Conservation (phyloP, 2,888 invertebrate species). For the Conops quadrifasciatus region DNA sequence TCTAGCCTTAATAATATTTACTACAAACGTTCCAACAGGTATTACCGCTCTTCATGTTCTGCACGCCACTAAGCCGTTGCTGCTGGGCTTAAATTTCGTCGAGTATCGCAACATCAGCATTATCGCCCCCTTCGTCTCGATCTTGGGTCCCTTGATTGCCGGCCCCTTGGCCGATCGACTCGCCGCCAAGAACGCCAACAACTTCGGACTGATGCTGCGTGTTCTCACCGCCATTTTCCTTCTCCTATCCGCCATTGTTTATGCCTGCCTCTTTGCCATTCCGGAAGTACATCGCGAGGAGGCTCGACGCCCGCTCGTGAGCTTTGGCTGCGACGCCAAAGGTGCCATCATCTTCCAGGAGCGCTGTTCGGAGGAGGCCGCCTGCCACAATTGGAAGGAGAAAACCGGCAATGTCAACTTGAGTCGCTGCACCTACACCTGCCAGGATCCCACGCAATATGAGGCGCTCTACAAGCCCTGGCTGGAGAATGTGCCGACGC, state of each 20-base stretch:
- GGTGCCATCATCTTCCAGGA: slow-evolving; percentile 80
- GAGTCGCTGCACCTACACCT: slow-evolving; percentile 77
- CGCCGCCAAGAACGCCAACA: slow-evolving; percentile 61
- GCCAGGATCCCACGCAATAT: slow-evolving; percentile 67
- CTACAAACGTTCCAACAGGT: slow-evolving; percentile 67
- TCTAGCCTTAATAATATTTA: too few species aligned
- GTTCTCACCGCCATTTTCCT: slow-evolving; percentile 75
- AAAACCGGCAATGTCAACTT: slow-evolving; percentile 74
- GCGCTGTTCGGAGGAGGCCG: slow-evolving; percentile 73
- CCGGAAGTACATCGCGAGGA: slow-evolving; percentile 73
- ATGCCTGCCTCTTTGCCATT: slow-evolving; percentile 73
- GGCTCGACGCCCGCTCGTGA: slow-evolving; percentile 69
- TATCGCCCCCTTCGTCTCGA: slow-evolving; percentile 79
- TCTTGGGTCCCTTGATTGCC: slow-evolving; percentile 79
- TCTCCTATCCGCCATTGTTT: slow-evolving; percentile 75
- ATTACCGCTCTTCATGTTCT: slow-evolving; percentile 84
- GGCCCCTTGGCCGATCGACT: slow-evolving; percentile 79
- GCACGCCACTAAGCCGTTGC: slow-evolving; percentile 71
- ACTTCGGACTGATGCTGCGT: slow-evolving; percentile 73
- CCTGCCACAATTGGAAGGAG: slow-evolving; percentile 75
- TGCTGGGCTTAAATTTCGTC: slow-evolving; percentile 73
- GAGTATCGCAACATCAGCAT: slow-evolving; percentile 82
- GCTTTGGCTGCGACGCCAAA: slow-evolving; percentile 76
- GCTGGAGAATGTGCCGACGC: slow-evolving; percentile 56
- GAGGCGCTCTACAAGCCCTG: slow-evolving; percentile 62